A percentile compares a stretch with the other conserved stretches of the same genome.
phyloP scores from a whole-genome alignment of 1,140 invertebrate genomes.

The Hyles vespertilio region DNA sequence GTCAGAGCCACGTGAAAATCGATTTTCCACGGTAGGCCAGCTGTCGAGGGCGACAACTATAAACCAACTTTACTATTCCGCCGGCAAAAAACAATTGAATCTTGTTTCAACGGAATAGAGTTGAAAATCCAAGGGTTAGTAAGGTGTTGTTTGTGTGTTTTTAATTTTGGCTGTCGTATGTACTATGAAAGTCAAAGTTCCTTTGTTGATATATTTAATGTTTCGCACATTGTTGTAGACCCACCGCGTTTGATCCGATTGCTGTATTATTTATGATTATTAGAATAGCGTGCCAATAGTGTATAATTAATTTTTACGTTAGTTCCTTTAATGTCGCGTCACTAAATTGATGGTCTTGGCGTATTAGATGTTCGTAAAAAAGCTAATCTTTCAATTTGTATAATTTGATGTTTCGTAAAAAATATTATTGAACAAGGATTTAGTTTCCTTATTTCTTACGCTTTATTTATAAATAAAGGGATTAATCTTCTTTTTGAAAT shows the following conservation, averaged over 20 bases:
- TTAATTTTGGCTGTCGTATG: slow-evolving; percentile 43
- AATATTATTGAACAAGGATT: too few relatives aligned
- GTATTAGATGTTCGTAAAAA: slow-evolving; percentile 18
- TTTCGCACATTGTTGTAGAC: slow-evolving; percentile 72
- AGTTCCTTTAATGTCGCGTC: slow-evolving; percentile 58
- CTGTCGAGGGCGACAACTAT: slow-evolving; percentile 65
- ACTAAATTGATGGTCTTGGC: slow-evolving; percentile 48
- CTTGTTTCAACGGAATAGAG: slow-evolving; percentile 26
- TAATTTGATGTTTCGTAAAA: too few relatives aligned
- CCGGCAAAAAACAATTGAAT: slow-evolving; percentile 9
- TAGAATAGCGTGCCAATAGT: slow-evolving; percentile 65
- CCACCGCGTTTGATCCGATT: slow-evolving; percentile 71
- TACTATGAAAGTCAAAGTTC: slow-evolving; percentile 73
- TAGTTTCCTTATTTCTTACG: too few relatives aligned
- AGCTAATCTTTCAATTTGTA: neutral
- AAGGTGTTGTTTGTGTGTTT: neutral
- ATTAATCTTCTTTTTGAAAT: too few relatives aligned
- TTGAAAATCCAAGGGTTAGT: slow-evolving; percentile 15
- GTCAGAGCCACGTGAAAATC: slow-evolving; percentile 71
- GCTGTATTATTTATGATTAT: slow-evolving; percentile 71
- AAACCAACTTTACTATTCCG: slow-evolving; percentile 23
- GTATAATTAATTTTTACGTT: slow-evolving; percentile 70
- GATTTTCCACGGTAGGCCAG: slow-evolving; percentile 73
- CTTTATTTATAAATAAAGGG: too few relatives aligned
- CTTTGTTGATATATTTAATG: slow-evolving; percentile 76